Base-by-base conservation (phyloP, 1,140 invertebrate genomes). In the Rhagoletis zephyria region DNA sequence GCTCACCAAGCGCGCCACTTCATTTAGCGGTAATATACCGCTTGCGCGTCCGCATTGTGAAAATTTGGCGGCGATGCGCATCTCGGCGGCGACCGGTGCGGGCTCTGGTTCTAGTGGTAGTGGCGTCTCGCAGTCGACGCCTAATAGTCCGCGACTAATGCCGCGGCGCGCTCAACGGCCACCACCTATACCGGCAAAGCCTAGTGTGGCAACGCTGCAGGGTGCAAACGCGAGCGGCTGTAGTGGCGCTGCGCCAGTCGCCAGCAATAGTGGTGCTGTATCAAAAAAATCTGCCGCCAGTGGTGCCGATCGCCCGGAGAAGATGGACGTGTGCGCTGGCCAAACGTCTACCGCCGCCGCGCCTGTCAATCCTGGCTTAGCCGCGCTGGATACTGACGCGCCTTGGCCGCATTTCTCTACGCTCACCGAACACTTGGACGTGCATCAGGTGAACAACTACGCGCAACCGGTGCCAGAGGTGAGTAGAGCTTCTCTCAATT, bases 81-180 rank as follows among this genome's bases (percentile, higher is more conserved):
- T 59, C 4, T 16, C 45, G 16, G n/a, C 87, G 60, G 63, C 86
- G 51, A 40, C 67, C n/a, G 19, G 67, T 88, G n/a, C 89, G 81
- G 16, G 5, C 10, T 4, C 67, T 5, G 67, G 65, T 19, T 19
- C 65, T 19, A 40, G 77, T 87, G 14, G 16, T 59, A 30, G 14
- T 81, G 89, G 0, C 87, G 65, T 60, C 9, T 93, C 94, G 88
- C 94, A 94, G 85, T 95, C 95, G 74, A 95, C 95, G 1, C 95
- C 96, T 10, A 95, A 95, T 88, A 96, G 95, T 91, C 95, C 96
- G 9, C 93, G 96, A 87, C 91, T 96, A 16, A 89, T 96, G 94
- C 95, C 96, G 4, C 94, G 96, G 16, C 93, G 94, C 3, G 91
- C 94, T 56, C 85, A 89, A 59, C 95, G 94, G 65, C 94, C 95